Evolutionary conservation across 2,113 vertebrate genomes (phyloP).

Genomic region (Xiphophorus couchianus): DNA sequence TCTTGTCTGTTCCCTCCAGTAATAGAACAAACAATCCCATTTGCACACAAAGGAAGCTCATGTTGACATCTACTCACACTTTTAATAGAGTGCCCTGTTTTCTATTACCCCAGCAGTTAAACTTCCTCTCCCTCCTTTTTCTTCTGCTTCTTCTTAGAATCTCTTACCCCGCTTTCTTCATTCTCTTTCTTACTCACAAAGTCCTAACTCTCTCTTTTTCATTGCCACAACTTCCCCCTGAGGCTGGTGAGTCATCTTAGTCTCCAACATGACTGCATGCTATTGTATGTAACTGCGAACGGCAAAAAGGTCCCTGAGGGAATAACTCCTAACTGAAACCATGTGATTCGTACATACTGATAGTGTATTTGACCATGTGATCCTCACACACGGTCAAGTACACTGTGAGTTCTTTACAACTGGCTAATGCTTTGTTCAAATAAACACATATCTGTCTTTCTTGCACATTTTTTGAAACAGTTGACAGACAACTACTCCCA

Average conservation of each 20-base stretch:
- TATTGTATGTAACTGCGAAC: conserved; percentile 38
- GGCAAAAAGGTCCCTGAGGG: conserved; percentile 29
- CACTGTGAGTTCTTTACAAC: conserved; percentile 27
- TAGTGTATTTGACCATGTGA: conserved; percentile 4
- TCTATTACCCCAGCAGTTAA: conserved; percentile 58
- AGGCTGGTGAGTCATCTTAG: conserved; percentile 70
- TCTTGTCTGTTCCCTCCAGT: conserved; percentile 8
- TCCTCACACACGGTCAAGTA: conserved; percentile 12
- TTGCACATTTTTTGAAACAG: not conserved
- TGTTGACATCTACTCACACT: conserved; percentile 18
- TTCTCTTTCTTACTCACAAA: conserved; percentile 13
- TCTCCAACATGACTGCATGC: conserved; percentile 63
- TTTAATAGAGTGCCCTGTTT: conserved; percentile 52
- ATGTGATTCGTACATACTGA: not conserved
- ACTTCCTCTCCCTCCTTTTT: conserved; percentile 31
- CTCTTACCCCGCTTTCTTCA: not conserved
- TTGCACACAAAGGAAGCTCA: conserved; percentile 34
- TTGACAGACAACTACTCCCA: not conserved
- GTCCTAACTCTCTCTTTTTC: conserved; percentile 44
- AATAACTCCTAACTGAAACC: conserved; percentile 36
- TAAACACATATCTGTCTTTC: not conserved
- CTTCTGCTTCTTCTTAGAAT: conserved; percentile 11
- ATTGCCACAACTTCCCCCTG: conserved; percentile 48
- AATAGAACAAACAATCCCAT: conserved; percentile 55
- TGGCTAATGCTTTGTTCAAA: not conserved